A percentile compares a stretch with the other conserved stretches of the same genome.
These are phyloP conservation scores for Epinephelus coioides DNA, from an alignment of 2,797 vertebrate species.

Conservation along the genomic window DNA sequence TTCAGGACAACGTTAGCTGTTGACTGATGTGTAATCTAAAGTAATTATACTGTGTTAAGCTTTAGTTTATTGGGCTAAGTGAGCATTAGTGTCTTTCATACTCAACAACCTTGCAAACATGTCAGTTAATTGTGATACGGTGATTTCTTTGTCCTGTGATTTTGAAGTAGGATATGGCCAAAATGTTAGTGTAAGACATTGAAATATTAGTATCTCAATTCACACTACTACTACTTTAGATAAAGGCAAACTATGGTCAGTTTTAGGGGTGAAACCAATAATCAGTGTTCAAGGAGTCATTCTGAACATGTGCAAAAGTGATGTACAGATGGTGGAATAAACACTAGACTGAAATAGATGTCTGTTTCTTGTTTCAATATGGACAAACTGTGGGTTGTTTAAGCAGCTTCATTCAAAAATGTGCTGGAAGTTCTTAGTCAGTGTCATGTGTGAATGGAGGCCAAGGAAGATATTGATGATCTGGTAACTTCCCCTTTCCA, in stretches of 20 bases:
- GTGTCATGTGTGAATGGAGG: constrained; percentile 1
- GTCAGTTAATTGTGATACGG: neutral
- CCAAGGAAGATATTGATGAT: constrained; percentile 29
- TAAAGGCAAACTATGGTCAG: neutral
- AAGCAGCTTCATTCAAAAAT: constrained; percentile 3
- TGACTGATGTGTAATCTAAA: neutral
- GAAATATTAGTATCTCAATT: neutral
- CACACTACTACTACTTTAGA: neutral
- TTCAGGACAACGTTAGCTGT: too few relatives aligned
- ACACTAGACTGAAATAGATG: neutral
- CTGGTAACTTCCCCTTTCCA: constrained; percentile 16
- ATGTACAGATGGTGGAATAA: neutral
- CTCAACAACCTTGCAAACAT: neutral
- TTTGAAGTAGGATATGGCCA: neutral
- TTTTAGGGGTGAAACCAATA: neutral
- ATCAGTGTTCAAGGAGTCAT: neutral
- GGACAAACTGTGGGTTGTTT: neutral
- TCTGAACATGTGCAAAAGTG: too few relatives aligned
- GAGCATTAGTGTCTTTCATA: neutral
- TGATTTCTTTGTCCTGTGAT: neutral
- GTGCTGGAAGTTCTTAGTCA: constrained; percentile 3
- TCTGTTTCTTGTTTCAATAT: neutral
- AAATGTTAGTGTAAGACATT: too few relatives aligned
- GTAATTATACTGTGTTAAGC: neutral
- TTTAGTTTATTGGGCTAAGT: neutral